Percentiles rank a stretch among this genome's conserved stretches.
phyloP scores from a whole-genome alignment of 2,113 vertebrate species.

The Calonectris borealis region DNA sequence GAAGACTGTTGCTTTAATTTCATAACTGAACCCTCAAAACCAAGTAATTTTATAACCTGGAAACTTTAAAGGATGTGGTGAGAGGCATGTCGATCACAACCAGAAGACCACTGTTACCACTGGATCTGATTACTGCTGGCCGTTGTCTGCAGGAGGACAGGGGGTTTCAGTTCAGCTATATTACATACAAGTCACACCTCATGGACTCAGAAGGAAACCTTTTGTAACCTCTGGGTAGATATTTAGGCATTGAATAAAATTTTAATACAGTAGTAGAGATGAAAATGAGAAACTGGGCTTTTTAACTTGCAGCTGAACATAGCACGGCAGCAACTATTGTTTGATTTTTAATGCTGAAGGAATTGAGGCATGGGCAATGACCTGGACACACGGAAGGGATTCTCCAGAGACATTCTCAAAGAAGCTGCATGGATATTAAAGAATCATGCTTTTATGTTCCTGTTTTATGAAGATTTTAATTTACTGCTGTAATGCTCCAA shows the following conservation, averaged over 20 bases:
- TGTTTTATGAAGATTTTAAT: neutral
- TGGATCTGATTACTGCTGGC: slow-evolving; percentile 17
- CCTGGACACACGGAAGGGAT: neutral
- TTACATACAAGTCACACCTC: neutral
- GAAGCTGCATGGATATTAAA: neutral
- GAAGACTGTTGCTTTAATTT: neutral
- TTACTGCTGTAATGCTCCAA: neutral
- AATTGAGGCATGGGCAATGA: neutral
- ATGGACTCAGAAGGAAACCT: neutral
- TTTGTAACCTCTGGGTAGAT: neutral
- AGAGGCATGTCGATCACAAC: slow-evolving; percentile 61
- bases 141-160: slow-evolving; percentile 25
- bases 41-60: slow-evolving; percentile 22
- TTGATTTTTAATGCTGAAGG: neutral
- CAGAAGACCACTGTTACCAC: neutral
- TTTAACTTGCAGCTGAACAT: neutral
- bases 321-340: neutral
- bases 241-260: neutral
- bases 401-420: neutral
- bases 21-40: slow-evolving; percentile 28
- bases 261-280: neutral
- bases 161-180: neutral
- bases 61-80: slow-evolving; percentile 59
- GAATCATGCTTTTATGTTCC: neutral
- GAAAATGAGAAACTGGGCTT: neutral